Conservation (phyloP, 2,113 vertebrate species). For the Diphyllodes magnificus region DNA sequence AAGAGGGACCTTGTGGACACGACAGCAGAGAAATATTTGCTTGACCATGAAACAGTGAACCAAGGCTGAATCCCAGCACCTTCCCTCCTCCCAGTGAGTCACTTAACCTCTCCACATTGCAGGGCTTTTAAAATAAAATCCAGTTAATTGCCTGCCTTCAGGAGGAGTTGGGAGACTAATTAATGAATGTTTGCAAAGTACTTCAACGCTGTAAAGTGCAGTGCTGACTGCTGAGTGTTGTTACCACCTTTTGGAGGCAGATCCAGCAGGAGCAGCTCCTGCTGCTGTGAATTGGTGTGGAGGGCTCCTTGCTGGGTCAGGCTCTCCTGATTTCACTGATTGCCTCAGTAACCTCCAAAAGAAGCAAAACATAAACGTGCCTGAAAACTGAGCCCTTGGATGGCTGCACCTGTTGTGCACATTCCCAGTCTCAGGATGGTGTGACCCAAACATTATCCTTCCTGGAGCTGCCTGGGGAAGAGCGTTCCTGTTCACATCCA, state of each 20-base stretch:
- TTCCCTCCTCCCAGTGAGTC: background rate
- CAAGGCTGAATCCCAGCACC: background rate
- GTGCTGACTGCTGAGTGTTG: background rate
- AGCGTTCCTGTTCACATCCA: background rate
- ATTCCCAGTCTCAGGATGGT: background rate
- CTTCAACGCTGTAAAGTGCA: background rate
- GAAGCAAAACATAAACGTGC: background rate
- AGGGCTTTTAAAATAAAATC: background rate
- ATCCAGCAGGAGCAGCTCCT: background rate
- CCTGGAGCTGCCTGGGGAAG: background rate
- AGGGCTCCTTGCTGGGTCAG: background rate
- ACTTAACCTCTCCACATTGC: background rate
- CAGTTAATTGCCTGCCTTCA: background rate
- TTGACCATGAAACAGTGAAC: background rate
- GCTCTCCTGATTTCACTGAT: background rate
- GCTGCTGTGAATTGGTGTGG: background rate
- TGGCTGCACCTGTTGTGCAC: background rate
- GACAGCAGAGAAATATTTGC: background rate
- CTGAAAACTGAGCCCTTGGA: background rate
- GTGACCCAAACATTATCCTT: background rate
- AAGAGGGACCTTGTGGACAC: background rate
- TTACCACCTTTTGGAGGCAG: background rate
- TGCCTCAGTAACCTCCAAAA: background rate
- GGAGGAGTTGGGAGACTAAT: background rate
- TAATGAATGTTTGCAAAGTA: constrained; percentile 11